phyloP scores from a whole-genome alignment of 2,113 vertebrate species.

The Campylorhamphus procurvoides region DNA sequence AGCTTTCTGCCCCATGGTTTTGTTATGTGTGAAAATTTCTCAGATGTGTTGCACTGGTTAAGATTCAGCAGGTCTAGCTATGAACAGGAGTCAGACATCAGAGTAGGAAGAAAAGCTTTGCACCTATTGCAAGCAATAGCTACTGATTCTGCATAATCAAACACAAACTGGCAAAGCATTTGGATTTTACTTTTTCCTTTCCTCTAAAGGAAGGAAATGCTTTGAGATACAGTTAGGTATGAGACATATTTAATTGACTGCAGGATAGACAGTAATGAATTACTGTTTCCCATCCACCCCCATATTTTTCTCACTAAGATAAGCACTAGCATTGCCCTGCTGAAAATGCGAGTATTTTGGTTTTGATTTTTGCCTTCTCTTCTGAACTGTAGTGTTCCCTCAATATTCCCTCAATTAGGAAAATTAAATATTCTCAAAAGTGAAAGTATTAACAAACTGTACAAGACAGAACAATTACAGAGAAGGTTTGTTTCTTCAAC shows the following conservation, averaged over 20 bases:
- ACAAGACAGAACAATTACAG: background rate
- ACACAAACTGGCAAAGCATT: background rate
- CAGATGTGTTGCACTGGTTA: background rate
- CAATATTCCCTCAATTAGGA: background rate
- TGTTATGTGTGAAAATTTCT: background rate
- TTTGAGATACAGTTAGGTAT: background rate
- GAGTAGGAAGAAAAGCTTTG: background rate
- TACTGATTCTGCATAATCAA: background rate
- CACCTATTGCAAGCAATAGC: background rate
- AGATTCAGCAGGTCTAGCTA: background rate
- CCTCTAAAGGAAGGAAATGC: background rate
- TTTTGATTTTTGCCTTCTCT: slow-evolving; percentile 10
- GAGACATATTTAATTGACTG: slow-evolving; percentile 9
- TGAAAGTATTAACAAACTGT: slow-evolving; percentile 8
- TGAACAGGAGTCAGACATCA: background rate
- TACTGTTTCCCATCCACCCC: background rate
- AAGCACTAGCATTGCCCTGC: background rate
- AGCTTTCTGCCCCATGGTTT: background rate
- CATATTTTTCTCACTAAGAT: background rate
- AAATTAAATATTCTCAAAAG: slow-evolving; percentile 3
- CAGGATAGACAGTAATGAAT: slow-evolving; percentile 5
- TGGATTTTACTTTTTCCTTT: background rate
- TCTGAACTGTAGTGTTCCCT: background rate
- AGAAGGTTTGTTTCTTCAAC: slow-evolving; percentile 9
- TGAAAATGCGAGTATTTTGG: background rate